Base-by-base conservation (phyloP, 1,140 invertebrate species). In the Diorhabda carinulata region DNA sequence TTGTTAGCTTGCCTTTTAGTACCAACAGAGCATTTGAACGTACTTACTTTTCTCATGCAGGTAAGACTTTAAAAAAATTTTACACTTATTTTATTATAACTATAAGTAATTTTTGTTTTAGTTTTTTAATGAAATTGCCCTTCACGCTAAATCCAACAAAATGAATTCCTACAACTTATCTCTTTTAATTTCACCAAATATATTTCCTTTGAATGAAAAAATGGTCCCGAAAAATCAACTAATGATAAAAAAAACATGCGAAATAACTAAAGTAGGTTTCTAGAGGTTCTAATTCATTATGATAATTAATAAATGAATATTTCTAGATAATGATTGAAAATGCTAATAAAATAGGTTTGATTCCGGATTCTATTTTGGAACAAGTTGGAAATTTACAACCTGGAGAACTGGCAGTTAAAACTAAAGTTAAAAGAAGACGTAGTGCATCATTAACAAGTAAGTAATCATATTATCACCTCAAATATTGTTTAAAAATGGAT, bases 401-500 rank as follows among this genome's bases (percentile, higher is more conserved):
- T 58, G 60, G 59, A 45, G 60, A 71, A 41, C 71, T 75, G 67
- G 68, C 80, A 73, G 69, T 72, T 41, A 74, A 74, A 47, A 77
- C 83, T 74, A 89, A 88, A 77, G 89, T 88, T 76, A 91, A 91
- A 77, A 90, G 91, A 81, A 84, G 92, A 74, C 93, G 91, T 86
- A 93, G 91, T 86, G 91, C 92, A 76, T 93, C 92, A 77, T 84
- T 94, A 70, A 92, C 91, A 83, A 86, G 91, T 93, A 86, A 77
- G 64, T 71, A 52, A 3, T 25, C 25, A 25, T 25, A 1, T 25
- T 25, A 25, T 25, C 25, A 25, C 25, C 25, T 25, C 25, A 25
- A 25, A 25, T 25, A 25, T 25, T 25, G 25, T 25, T 25, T 25
- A 25, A 25, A 25, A 25, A 25, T 25, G 25, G 25, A 25, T 25